Conservation (phyloP, 1,140 invertebrate genomes). For the Pogonomyrmex californicus region DNA sequence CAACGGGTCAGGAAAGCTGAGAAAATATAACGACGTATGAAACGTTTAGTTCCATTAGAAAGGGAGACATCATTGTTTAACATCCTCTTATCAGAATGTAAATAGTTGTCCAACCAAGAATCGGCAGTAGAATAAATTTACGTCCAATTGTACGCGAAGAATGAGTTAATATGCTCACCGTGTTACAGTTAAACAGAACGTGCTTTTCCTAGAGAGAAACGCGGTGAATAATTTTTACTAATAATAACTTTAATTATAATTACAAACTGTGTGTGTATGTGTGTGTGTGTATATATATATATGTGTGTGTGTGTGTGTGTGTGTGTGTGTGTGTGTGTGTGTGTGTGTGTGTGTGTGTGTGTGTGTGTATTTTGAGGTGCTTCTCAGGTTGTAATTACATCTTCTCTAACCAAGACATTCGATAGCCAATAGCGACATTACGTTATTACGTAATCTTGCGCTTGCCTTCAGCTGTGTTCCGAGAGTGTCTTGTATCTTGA, state of each 20-base stretch:
- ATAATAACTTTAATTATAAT: background rate
- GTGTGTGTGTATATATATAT: no score
- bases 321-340: no score
- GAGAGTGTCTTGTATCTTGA: constrained; percentile 33
- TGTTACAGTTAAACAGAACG: background rate
- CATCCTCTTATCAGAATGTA: constrained; percentile 75
- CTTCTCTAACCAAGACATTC: constrained; percentile 4
- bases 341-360: no score
- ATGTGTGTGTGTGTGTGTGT: no score
- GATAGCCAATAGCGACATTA: constrained; percentile 42
- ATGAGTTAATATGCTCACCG: constrained; percentile 25
- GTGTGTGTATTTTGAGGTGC: background rate
- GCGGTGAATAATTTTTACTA: constrained; percentile 18
- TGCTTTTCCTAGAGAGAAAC: background rate
- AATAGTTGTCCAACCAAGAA: constrained; percentile 69
- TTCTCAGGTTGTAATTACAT: constrained; percentile 9
- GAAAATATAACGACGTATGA: constrained; percentile 69
- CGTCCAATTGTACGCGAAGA: constrained; percentile 28
- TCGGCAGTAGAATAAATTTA: constrained; percentile 74
- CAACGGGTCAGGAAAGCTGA: constrained; percentile 52
- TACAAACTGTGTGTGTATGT: no score
- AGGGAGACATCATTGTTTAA: constrained; percentile 73
- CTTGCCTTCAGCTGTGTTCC: constrained; percentile 41
- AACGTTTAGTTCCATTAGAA: constrained; percentile 31
- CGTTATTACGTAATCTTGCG: constrained; percentile 44